Percentiles rank a stretch among this genome's conserved stretches.
These are phyloP conservation scores for Cataglyphis cursor DNA, from an alignment of 2,888 invertebrate species.

Conservation along the genomic window DNA sequence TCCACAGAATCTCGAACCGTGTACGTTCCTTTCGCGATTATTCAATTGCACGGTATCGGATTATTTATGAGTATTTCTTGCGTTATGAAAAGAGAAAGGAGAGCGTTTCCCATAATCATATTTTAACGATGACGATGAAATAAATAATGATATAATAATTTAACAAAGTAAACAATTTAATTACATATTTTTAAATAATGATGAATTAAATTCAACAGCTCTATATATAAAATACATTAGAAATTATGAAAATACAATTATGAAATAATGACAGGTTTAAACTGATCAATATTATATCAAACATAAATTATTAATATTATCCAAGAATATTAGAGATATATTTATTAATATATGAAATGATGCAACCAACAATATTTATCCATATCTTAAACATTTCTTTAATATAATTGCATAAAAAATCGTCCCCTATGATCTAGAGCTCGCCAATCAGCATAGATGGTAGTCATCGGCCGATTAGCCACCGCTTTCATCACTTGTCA, in stretches of 20 bases:
- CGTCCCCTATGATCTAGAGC: background rate
- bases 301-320: background rate
- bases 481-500: constrained; percentile 44
- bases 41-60: background rate
- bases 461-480: constrained; percentile 12
- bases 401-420: background rate
- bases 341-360: background rate
- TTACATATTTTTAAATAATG: background rate
- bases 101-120: background rate
- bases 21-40: background rate
- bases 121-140: background rate
- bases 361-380: background rate
- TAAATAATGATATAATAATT: background rate
- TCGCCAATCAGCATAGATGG: constrained; percentile 9
- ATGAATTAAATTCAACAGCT: background rate
- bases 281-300: background rate
- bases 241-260: background rate
- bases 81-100: background rate
- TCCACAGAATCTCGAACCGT: constrained; percentile 45
- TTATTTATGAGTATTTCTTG: constrained; percentile 27
- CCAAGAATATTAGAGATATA: background rate
- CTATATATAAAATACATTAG: background rate
- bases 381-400: background rate
- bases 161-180: background rate
- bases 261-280: background rate